These are phyloP conservation scores for Teleogryllus oceanicus DNA, from an alignment of 2,888 invertebrate genomes.

Conservation along the genomic window DNA sequence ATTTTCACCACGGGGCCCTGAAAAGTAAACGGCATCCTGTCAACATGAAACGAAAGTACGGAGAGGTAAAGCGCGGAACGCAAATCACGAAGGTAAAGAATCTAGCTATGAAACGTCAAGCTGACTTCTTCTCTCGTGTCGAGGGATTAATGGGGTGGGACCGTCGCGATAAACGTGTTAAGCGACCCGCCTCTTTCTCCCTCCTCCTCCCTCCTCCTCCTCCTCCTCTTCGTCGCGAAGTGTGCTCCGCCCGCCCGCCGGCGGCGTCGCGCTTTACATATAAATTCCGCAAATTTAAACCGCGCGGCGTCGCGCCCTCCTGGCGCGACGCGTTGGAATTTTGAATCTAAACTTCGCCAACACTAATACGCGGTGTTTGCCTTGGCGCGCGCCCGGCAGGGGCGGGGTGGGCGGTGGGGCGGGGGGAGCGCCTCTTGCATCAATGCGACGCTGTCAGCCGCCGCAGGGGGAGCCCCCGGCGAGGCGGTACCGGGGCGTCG, in stretches of 20 bases:
- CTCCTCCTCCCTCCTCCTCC: not conserved
- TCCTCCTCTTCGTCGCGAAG: not conserved
- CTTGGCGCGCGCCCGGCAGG: not conserved
- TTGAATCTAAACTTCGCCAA: not conserved
- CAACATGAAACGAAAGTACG: too few relatives aligned
- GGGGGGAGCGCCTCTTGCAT: not conserved
- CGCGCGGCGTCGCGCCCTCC: not conserved
- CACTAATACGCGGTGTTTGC: slow-evolving; percentile 3
- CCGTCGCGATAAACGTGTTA: too few relatives aligned
- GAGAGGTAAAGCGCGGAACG: too few relatives aligned
- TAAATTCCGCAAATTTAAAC: slow-evolving; percentile 10
- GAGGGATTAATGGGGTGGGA: too few relatives aligned
- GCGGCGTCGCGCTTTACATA: not conserved
- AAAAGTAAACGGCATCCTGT: too few relatives aligned
- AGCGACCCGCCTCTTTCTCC: not conserved
- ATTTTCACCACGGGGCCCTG: too few relatives aligned
- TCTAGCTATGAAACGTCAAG: too few relatives aligned
- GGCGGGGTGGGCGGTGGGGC: not conserved
- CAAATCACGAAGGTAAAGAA: too few relatives aligned
- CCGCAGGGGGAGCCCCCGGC: not conserved
- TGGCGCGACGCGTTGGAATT: not conserved
- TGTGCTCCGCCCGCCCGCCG: not conserved
- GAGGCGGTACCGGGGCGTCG: not conserved
- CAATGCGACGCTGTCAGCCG: not conserved
- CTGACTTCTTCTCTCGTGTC: too few relatives aligned